These are phyloP conservation scores for Actias luna DNA, from an alignment of 2,888 invertebrate species.

Conservation along the genomic window DNA sequence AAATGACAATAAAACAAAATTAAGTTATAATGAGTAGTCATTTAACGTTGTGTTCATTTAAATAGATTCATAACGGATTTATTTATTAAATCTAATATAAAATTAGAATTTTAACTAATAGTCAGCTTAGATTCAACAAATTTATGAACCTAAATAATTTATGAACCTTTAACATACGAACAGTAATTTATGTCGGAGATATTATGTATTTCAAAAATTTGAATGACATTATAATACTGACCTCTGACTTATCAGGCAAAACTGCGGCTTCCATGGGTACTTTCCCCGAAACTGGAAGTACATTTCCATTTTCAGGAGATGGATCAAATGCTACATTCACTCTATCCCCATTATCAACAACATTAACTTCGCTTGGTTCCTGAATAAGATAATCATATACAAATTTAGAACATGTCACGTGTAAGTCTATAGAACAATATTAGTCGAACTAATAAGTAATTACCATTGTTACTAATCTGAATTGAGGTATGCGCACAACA, in stretches of 20 bases:
- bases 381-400: constrained; percentile 19
- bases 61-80: too few relatives aligned
- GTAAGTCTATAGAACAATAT: not conserved
- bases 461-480: constrained; percentile 27
- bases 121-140: too few relatives aligned
- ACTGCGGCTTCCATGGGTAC: not conserved
- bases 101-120: too few relatives aligned
- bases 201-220: not conserved
- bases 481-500: constrained; percentile 25
- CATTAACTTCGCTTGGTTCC: constrained; percentile 34
- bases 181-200: too few relatives aligned
- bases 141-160: too few relatives aligned
- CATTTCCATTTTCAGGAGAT: constrained; percentile 36
- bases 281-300: not conserved
- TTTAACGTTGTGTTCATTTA: not conserved
- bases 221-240: not conserved
- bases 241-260: not conserved
- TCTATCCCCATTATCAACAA: constrained; percentile 34
- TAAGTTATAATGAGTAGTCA: not conserved
- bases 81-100: too few relatives aligned
- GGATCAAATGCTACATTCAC: constrained; percentile 40
- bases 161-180: too few relatives aligned
- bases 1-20: not conserved
- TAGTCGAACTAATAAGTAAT: constrained; percentile 9
- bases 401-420: not conserved